Conservation (phyloP, 1,140 invertebrate genomes). For the Bathynomus jamesi region DNA sequence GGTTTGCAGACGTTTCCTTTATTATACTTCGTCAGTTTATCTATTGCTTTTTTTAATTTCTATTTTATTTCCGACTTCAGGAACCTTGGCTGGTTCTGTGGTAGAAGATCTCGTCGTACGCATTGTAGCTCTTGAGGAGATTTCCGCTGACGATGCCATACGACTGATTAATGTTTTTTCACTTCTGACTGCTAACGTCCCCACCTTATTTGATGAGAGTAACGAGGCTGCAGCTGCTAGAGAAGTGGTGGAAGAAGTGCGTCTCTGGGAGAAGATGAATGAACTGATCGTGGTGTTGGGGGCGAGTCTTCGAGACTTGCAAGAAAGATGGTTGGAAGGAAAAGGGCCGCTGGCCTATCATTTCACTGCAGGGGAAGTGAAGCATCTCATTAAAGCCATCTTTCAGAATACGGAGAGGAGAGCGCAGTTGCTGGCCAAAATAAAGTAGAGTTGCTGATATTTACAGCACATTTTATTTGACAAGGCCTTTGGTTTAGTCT, state of each 20-base stretch:
- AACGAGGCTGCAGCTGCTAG: constrained; percentile 3
- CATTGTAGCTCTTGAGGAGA: constrained; percentile 57
- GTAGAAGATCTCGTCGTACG: constrained; percentile 53
- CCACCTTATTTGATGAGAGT: constrained; percentile 47
- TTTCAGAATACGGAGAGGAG: constrained; percentile 92
- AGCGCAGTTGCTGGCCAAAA: constrained; percentile 61
- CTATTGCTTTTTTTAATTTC: too few species aligned
- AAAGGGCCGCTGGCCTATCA: constrained; percentile 76
- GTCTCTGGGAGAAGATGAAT: constrained; percentile 72
- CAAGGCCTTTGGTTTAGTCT: too few species aligned
- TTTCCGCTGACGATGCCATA: constrained; percentile 54
- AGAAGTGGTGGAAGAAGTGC: constrained; percentile 40
- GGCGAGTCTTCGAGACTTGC: constrained; percentile 74
- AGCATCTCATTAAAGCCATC: constrained; percentile 77
- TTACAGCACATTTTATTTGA: too few species aligned
- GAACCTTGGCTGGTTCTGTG: constrained; percentile 46
- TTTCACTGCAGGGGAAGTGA: constrained; percentile 73
- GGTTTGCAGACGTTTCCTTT: too few species aligned
- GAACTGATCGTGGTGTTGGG: constrained; percentile 73
- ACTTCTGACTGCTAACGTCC: constrained; percentile 49
- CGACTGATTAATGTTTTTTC: constrained; percentile 53
- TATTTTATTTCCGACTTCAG: neutral
- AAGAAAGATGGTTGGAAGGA: constrained; percentile 83
- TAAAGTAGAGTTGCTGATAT: constrained; percentile 45
- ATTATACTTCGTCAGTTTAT: too few species aligned